phyloP scores from a whole-genome alignment of 2,888 invertebrate species.

The Callosobruchus maculatus region DNA sequence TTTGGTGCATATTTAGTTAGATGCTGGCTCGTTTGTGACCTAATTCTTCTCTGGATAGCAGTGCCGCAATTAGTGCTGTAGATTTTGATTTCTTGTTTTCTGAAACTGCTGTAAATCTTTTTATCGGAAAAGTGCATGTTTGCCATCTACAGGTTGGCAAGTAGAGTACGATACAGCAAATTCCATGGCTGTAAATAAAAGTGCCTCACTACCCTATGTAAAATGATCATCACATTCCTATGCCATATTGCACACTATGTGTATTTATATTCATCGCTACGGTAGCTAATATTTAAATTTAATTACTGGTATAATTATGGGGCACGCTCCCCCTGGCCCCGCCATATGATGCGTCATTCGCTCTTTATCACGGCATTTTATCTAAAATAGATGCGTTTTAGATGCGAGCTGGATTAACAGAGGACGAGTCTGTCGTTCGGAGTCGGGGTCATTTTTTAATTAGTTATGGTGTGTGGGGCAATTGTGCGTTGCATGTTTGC shows the following conservation, averaged over 20 bases:
- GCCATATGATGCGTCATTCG: constrained; percentile 28
- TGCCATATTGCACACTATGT: not conserved
- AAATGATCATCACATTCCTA: not conserved
- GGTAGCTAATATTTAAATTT: not conserved
- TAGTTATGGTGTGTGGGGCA: constrained; percentile 6
- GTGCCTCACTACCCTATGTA: no score
- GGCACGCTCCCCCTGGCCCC: not conserved
- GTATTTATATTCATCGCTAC: not conserved
- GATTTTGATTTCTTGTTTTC: no score
- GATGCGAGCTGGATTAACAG: constrained; percentile 38
- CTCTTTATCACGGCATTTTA: constrained; percentile 37
- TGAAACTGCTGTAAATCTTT: no score
- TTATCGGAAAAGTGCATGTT: no score
- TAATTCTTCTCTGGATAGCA: no score
- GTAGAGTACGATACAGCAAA: no score
- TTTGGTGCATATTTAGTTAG: no score
- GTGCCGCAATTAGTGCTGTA: no score
- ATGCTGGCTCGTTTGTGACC: no score
- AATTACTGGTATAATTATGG: not conserved
- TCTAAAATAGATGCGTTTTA: constrained; percentile 48
- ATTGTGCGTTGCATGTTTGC: constrained; percentile 10
- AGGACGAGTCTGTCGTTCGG: constrained; percentile 15
- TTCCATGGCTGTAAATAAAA: no score
- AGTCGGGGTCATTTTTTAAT: constrained; percentile 12
- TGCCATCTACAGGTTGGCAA: no score